phyloP scores from a whole-genome alignment of 1,140 invertebrate genomes.

The Drosophila ercepeae region DNA sequence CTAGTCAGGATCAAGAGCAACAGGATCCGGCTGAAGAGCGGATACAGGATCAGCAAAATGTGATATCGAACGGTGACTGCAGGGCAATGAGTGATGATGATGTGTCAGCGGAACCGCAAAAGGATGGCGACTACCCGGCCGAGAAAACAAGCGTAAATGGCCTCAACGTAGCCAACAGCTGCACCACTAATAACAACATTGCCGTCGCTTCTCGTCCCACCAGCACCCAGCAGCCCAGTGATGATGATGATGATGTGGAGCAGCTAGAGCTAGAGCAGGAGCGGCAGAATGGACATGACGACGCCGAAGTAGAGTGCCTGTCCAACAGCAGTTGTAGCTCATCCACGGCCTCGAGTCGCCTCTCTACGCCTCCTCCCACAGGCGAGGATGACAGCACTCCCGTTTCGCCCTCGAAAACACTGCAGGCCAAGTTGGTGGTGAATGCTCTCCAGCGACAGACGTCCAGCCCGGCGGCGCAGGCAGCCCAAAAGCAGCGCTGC shows the following conservation, averaged over 20 bases:
- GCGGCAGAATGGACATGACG: slow-evolving; percentile 5
- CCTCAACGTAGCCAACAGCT: slow-evolving; percentile 51
- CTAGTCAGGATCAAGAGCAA: slow-evolving; percentile 66
- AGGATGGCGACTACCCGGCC: slow-evolving; percentile 15
- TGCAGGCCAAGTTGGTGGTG: slow-evolving; percentile 69
- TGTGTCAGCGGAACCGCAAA: slow-evolving; percentile 9
- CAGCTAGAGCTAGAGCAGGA: not conserved
- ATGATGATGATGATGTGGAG: slow-evolving; percentile 47
- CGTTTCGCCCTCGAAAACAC: slow-evolving; percentile 68
- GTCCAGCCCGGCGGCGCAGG: not conserved
- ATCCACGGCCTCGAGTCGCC: slow-evolving; percentile 68
- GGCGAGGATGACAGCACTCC: slow-evolving; percentile 79
- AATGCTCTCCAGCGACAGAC: slow-evolving; percentile 53
- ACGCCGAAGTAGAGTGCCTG: slow-evolving; percentile 45
- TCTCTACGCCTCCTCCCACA: slow-evolving; percentile 78
- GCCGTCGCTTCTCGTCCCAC: slow-evolving; percentile 70
- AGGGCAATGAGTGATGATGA: slow-evolving; percentile 48
- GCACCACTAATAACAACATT: slow-evolving; percentile 71
- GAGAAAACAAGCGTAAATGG: slow-evolving; percentile 69
- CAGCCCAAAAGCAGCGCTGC: slow-evolving; percentile 41
- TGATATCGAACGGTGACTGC: slow-evolving; percentile 72
- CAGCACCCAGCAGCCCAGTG: slow-evolving; percentile 67
- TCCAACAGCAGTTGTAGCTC: slow-evolving; percentile 47
- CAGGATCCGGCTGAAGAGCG: not conserved
- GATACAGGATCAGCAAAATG: slow-evolving; percentile 57